These are phyloP conservation scores for Cacatua alba DNA, from an alignment of 2,113 vertebrate species.

Conservation along the genomic window DNA sequence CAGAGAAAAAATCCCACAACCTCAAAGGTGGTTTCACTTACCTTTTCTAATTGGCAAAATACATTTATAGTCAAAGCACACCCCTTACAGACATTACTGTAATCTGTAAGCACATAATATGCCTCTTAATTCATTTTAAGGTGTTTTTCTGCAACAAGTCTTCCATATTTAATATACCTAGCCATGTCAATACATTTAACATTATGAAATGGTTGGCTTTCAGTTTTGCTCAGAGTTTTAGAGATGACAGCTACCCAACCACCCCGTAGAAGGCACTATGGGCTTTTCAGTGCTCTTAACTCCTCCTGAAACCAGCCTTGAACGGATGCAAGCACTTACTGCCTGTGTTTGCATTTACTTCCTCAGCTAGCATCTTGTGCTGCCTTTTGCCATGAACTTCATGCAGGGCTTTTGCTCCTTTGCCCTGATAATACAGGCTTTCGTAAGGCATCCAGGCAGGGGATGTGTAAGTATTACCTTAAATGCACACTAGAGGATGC, in stretches of 20 bases:
- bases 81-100: neutral
- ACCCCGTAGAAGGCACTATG: rapidly evolving
- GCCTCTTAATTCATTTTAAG: neutral
- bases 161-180: neutral
- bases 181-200: neutral
- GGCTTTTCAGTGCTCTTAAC: neutral
- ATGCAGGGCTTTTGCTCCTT: neutral
- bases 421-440: rapidly evolving
- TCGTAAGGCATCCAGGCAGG: neutral
- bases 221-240: neutral
- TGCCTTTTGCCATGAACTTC: neutral
- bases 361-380: neutral
- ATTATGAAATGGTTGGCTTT: neutral
- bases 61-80: neutral
- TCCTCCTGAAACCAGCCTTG: neutral
- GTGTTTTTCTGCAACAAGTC: neutral
- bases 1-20: neutral
- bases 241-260: neutral
- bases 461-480: neutral
- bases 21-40: neutral
- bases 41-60: neutral
- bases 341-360: neutral
- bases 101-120: neutral
- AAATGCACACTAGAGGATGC: conserved; percentile 59
- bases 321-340: neutral